Evolutionary conservation across 2,888 invertebrate genomes (phyloP).

Genomic region (Pammene aurita): DNA sequence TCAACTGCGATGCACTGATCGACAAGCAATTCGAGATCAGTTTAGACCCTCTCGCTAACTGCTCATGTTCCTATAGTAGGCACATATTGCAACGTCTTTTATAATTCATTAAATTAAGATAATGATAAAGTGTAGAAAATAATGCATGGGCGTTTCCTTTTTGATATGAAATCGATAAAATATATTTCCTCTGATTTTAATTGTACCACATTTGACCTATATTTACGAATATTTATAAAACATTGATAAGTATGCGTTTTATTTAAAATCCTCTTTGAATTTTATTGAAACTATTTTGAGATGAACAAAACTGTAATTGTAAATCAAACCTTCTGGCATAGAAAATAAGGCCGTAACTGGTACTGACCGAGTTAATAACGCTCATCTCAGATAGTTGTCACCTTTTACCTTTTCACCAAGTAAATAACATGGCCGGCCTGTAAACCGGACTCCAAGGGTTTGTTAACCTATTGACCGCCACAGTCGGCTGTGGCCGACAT

Average conservation of each 20-base stretch:
- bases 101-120: conserved; percentile 61
- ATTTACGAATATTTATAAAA: conserved; percentile 84
- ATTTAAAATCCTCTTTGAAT: conserved; percentile 51
- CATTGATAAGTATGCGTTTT: conserved; percentile 75
- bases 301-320: neutral
- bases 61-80: conserved; percentile 73
- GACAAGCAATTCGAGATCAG: neutral
- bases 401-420: no score
- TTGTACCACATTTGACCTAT: conserved; percentile 82
- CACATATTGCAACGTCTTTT: conserved; percentile 66
- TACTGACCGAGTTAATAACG: no score
- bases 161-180: conserved; percentile 80
- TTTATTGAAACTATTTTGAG: neutral
- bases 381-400: no score
- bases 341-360: neutral
- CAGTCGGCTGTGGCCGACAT: no score
- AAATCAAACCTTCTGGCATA: neutral
- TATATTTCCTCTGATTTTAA: conserved; percentile 81
- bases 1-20: neutral
- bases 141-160: conserved; percentile 78
- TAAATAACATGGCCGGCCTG: no score
- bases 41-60: conserved; percentile 59
- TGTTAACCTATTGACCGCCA: no score
- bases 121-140: conserved; percentile 83
- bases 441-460: no score